These are phyloP conservation scores for Drosophila varians DNA, from an alignment of 1,140 invertebrate genomes.

Conservation along the genomic window DNA sequence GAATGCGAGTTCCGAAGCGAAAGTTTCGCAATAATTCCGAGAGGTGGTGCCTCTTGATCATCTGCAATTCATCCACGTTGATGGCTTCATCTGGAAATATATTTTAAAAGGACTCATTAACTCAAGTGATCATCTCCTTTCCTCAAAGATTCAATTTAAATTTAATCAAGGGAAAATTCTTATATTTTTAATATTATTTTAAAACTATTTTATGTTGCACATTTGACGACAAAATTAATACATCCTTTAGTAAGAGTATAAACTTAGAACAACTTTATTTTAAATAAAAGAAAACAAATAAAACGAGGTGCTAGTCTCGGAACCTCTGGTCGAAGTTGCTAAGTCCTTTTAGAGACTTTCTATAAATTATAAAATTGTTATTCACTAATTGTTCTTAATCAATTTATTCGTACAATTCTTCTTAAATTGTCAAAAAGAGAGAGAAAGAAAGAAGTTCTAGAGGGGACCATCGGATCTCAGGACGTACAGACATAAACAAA, in stretches of 20 bases:
- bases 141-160: no score
- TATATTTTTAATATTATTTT: no score
- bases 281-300: neutral
- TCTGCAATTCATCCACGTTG: slow-evolving; percentile 71
- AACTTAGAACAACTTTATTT: neutral
- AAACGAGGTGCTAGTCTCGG: neutral
- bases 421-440: no score
- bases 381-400: no score
- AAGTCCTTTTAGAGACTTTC: neutral
- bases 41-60: slow-evolving; percentile 68
- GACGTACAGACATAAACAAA: neutral
- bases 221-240: neutral
- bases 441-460: neutral
- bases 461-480: neutral
- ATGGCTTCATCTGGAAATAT: slow-evolving; percentile 60
- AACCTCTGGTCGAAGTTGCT: neutral
- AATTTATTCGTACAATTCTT: no score
- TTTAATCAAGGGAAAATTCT: no score
- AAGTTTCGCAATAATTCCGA: slow-evolving; percentile 59
- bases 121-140: no score
- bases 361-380: no score
- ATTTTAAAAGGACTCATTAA: no score
- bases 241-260: neutral
- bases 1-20: slow-evolving; percentile 63
- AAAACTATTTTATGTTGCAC: no score